These are phyloP conservation scores for Penaeus vannamei DNA, from an alignment of 1,140 invertebrate species.

Conservation along the genomic window DNA sequence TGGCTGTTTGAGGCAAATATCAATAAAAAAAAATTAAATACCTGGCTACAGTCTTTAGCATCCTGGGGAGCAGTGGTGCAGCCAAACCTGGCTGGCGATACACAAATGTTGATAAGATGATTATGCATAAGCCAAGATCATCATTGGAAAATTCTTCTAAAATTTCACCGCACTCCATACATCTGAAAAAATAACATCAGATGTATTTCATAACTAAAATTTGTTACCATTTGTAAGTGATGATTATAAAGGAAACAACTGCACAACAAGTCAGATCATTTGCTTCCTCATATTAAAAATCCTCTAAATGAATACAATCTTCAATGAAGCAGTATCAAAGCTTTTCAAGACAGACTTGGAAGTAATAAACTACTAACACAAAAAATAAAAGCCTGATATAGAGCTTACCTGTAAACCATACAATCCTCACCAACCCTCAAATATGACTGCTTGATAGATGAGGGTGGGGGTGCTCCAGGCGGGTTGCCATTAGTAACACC, in stretches of 20 bases:
- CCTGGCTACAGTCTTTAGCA: constrained; percentile 90
- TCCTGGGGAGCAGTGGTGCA: constrained; percentile 92
- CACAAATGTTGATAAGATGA: constrained; percentile 94
- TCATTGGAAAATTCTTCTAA: constrained; percentile 97
- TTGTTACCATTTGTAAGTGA: not conserved
- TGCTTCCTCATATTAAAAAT: too few species aligned
- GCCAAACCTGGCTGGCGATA: constrained; percentile 95
- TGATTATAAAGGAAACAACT: not conserved
- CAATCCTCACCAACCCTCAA: constrained; percentile 82
- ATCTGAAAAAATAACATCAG: constrained; percentile 73
- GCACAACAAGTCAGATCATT: not conserved
- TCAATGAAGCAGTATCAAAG: too few species aligned
- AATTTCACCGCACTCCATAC: constrained; percentile 85
- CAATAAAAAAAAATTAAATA: constrained; percentile 70
- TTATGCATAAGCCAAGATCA: constrained; percentile 94
- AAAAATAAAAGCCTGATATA: not conserved
- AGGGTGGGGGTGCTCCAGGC: constrained; percentile 62
- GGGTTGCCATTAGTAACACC: constrained; percentile 43
- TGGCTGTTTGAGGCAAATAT: constrained; percentile 26
- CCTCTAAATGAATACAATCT: too few species aligned
- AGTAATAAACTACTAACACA: not conserved
- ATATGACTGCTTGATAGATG: constrained; percentile 77
- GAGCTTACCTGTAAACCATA: constrained; percentile 77
- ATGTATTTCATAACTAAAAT: not conserved
- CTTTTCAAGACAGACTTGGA: too few species aligned